Evolutionary conservation across 2,888 invertebrate genomes (phyloP).

Genomic region (Eupsilia transversa): DNA sequence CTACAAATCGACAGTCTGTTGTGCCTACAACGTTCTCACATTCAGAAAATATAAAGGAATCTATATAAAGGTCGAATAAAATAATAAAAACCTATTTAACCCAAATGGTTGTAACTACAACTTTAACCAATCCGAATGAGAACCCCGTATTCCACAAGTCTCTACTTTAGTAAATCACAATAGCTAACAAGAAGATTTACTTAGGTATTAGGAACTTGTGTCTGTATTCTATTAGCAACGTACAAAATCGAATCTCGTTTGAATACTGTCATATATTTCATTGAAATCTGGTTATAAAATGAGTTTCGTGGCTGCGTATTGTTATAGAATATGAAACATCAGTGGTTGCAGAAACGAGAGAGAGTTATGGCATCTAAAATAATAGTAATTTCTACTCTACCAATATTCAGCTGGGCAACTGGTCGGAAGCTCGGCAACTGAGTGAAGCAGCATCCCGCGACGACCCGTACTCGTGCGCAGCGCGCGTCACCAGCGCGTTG

Average conservation of each 20-base stretch:
- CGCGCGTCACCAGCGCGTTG: conserved; percentile 81
- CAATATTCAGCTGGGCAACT: conserved; percentile 81
- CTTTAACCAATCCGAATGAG: no score
- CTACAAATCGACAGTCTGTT: no score
- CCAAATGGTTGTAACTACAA: no score
- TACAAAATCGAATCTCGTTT: not conserved
- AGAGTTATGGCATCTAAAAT: no score
- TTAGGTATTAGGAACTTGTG: not conserved
- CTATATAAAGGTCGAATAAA: no score
- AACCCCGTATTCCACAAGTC: no score
- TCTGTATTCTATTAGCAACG: not conserved
- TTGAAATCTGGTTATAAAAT: not conserved
- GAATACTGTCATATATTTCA: not conserved
- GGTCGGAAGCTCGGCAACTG: conserved; percentile 80
- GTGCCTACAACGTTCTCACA: no score
- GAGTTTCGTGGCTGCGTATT: not conserved
- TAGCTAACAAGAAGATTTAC: not conserved
- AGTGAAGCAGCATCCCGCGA: conserved; percentile 83
- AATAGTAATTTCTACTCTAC: not conserved
- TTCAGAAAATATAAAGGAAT: no score
- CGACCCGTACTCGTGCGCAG: conserved; percentile 87
- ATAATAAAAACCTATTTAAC: no score
- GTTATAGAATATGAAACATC: not conserved
- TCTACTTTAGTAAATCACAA: no score
- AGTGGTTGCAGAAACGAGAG: not conserved